Percentiles rank a stretch among this genome's conserved stretches.
These are phyloP conservation scores for Microcebus tavaratra DNA, from an alignment of 2,113 vertebrate genomes.

Conservation along the genomic window DNA sequence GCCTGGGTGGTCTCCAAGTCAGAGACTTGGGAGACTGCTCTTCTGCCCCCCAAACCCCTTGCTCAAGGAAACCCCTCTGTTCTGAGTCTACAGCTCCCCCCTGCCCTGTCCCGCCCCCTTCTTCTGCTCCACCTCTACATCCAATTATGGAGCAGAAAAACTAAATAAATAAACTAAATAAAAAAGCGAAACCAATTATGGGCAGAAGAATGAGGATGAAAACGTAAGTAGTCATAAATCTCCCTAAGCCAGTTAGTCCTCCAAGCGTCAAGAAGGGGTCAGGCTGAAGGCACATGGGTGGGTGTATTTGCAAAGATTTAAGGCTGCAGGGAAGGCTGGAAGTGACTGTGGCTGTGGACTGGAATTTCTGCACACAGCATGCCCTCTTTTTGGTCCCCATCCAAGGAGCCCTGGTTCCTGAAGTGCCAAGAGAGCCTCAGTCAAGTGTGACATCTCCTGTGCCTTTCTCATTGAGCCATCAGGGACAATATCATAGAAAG, in stretches of 20 bases:
- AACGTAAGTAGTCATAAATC: background rate
- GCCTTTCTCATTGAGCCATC: background rate
- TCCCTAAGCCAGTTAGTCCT: background rate
- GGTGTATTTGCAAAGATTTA: background rate
- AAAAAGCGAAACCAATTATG: too few species aligned
- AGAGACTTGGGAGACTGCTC: background rate
- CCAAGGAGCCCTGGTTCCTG: background rate
- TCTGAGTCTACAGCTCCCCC: background rate
- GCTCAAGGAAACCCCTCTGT: background rate
- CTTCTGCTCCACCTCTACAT: background rate
- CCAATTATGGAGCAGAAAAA: background rate
- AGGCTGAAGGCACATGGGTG: background rate
- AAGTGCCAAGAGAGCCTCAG: background rate
- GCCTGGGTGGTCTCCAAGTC: slow-evolving; percentile 38
- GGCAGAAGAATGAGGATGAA: background rate
- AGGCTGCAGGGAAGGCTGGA: background rate
- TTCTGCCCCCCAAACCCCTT: background rate
- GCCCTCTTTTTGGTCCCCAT: background rate
- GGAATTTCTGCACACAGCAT: background rate
- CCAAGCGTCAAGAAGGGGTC: background rate
- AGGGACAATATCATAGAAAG: background rate
- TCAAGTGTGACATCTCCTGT: background rate
- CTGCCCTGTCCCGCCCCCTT: background rate
- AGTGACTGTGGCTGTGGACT: fast-evolving
- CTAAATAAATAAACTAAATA: background rate